Evolutionary conservation across 2,113 vertebrate species (phyloP), one percentile per base, ranked within the genome.

Genomic region (Myiozetetes cayanensis): DNA sequence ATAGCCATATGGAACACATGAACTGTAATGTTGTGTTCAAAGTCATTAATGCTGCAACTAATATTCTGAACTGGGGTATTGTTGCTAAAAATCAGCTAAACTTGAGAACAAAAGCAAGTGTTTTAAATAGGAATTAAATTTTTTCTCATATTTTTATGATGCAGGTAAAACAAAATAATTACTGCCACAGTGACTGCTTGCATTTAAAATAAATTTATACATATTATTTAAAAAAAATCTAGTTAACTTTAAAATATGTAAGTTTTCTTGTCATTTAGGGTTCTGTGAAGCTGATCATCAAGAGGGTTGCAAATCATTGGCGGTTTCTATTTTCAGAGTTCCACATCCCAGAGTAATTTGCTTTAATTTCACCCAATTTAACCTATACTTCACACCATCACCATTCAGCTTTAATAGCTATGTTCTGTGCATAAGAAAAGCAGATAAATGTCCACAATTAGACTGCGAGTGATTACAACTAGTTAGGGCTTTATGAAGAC

Each of bases 351-450:
- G 98, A 98, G 98, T 99, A 99, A 99, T 99, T 99, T 99, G 98
- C 98, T 98, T 99, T 99, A 98, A 99, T 99, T 99, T 99, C 98
- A 98, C 98, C 98, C 99, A 99, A 99, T 99, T 99, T 99, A 99
- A 99, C 98, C 98, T 98, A 98, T 98, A 98, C 98, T 99, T 99
- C 98, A 98, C 98, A 98, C 98, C 98, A 98, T 98, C 98, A 98
- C 98, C 97, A 99, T 99, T 99, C 98, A 99, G 97, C 98, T 98
- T 98, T 98, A 98, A 98, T 98, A 98, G 98, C 98, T 96, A 97
- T 97, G 98, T 99, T 98, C 98, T 98, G 98, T 99, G 98, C 98
- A 98, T 97, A 97, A 98, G 98, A 98, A 98, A 98, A 98, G 97
- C 98, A 98, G 98, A 98, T 98, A 98, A 99, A 99, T 99, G 98